Evolutionary conservation across 1,140 invertebrate species (phyloP), one percentile per base, ranked within the genome.

Genomic region (Cherax destructor): DNA sequence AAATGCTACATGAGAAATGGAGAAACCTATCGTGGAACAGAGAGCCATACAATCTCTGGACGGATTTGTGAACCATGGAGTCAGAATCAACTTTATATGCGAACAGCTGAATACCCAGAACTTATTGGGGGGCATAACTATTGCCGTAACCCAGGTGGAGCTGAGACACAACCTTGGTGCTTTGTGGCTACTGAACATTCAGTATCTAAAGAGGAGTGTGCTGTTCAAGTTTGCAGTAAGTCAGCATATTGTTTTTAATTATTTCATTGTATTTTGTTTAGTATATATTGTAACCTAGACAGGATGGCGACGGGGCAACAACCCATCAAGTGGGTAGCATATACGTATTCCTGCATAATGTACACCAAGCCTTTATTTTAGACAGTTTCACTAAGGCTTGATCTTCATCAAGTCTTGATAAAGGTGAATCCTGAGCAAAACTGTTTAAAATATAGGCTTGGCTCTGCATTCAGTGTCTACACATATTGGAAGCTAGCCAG

Each of bases 141-240:
- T 94, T 99, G 99, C 94, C 96, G 98, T 90, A 99, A 99, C 95
- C 98, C 98, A 21, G 97, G 97, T 69, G 96, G 96, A 56, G 94
- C 95, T 0, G 97, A 97, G 94, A 94, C 94, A 0, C 96, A 97
- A 92, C 99, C 99, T 0, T 99, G 98, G 98, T 99, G 99, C 95
- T 98, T 97, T 93, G 95, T 95, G 21, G 93, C 94, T 11, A 94
- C 94, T n/a, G 93, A 94, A 91, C 94, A 94, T 72, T 92, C 91
- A 30, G 91, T 91, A 6, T 61, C 87, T 41, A 91, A 83, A 61
- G 91, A 92, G 61, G 95, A 93, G 95, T 94, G 93, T 95, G 94
- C 92, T 95, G 95, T 92, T 94, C 88, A 92, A 50, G 92, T 93
- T 52, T 91, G 93, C 83, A 93, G 94, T 94, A 93, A 83, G 90